Percentiles rank a stretch among this genome's conserved stretches.
Evolutionary conservation across 2,797 vertebrate species (phyloP).

Genomic region (Lagocephalus sceleratus): DNA sequence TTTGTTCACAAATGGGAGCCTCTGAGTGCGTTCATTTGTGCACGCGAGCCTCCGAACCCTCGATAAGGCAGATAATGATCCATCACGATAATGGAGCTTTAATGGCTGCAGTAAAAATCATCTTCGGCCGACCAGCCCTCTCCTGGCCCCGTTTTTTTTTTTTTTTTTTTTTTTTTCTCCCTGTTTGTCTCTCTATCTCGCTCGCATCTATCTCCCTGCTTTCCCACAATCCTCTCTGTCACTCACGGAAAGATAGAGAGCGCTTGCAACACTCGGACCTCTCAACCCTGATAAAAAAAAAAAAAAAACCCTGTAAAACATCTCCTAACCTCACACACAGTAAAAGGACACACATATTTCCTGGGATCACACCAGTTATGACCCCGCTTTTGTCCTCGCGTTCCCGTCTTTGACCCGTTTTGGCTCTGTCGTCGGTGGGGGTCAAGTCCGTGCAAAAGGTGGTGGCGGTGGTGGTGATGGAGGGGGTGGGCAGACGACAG

Average conservation of each 20-base stretch:
- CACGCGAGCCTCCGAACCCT: slow-evolving; percentile 25
- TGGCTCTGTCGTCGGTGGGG: slow-evolving; percentile 22
- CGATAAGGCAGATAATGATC: slow-evolving; percentile 64
- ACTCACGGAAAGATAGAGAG: slow-evolving; percentile 38
- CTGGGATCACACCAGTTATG: no score
- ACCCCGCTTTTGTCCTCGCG: neutral
- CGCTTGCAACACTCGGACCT: slow-evolving; percentile 16
- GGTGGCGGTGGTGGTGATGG: no score
- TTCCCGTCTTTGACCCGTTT: slow-evolving; percentile 9
- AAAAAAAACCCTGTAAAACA: slow-evolving; percentile 3
- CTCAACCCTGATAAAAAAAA: no score
- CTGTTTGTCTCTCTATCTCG: neutral
- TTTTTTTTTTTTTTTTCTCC: no score
- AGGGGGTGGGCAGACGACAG: slow-evolving; percentile 34
- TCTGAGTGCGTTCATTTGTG: slow-evolving; percentile 16
- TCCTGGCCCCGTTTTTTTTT: slow-evolving; percentile 10
- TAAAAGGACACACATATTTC: slow-evolving; percentile 1
- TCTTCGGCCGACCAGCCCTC: slow-evolving; percentile 36
- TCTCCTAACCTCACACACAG: slow-evolving; percentile 26
- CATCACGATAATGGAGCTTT: slow-evolving; percentile 68
- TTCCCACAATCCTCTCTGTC: slow-evolving; percentile 40
- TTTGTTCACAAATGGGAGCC: slow-evolving; percentile 4
- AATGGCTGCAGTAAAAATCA: slow-evolving; percentile 69
- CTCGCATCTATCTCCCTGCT: slow-evolving; percentile 22
- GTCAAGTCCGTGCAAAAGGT: slow-evolving; percentile 69